Evolutionary conservation across 2,797 vertebrate species (phyloP).

Genomic region (Hippocampus kuda): DNA sequence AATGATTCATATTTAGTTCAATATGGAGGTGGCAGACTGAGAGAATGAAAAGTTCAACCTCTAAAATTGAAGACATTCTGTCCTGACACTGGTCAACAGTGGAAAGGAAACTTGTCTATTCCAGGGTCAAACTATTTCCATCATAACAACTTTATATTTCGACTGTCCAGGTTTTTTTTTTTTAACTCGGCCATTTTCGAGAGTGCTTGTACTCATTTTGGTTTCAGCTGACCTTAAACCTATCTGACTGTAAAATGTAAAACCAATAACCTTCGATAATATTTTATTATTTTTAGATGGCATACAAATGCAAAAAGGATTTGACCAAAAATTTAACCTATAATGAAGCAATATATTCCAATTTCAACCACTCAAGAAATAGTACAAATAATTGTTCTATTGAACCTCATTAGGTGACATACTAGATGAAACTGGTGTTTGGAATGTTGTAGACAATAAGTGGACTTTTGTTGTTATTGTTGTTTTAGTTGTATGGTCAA

Average conservation of each 20-base stretch:
- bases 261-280: too few relatives aligned
- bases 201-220: too few relatives aligned
- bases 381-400: too few relatives aligned
- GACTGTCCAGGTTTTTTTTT: not conserved
- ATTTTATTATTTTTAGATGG: too few relatives aligned
- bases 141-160: not conserved
- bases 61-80: not conserved
- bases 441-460: too few relatives aligned
- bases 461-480: too few relatives aligned
- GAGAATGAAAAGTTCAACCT: not conserved
- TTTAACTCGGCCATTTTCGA: not conserved
- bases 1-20: conserved; percentile 1
- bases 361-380: too few relatives aligned
- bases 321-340: not conserved
- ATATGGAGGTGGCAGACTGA: not conserved
- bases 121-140: not conserved
- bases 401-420: too few relatives aligned
- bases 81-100: not conserved
- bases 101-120: not conserved
- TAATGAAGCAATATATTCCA: too few relatives aligned
- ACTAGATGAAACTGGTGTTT: too few relatives aligned
- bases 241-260: not conserved
- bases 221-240: not conserved
- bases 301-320: too few relatives aligned
- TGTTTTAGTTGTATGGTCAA: too few relatives aligned